These are phyloP conservation scores for Spea bombifrons DNA, from an alignment of 2,113 vertebrate genomes.

Conservation along the genomic window DNA sequence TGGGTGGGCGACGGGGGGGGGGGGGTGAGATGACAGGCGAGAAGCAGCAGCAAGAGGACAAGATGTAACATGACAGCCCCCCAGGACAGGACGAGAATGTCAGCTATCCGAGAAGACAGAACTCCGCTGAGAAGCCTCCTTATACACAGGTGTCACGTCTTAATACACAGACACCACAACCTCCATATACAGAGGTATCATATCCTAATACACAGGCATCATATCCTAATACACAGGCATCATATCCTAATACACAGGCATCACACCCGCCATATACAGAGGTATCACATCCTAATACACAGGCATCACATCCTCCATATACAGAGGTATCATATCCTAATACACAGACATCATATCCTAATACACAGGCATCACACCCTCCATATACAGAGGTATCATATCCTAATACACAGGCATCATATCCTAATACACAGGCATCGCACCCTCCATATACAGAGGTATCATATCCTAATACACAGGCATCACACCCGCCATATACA, in stretches of 20 bases:
- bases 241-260: neutral
- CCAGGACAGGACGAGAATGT: conserved; percentile 36
- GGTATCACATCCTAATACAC: neutral
- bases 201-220: conserved; percentile 1
- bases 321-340: neutral
- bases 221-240: neutral
- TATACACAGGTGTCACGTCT: neutral
- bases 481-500: conserved; percentile 2
- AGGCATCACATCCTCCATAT: neutral
- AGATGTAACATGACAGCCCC: conserved; percentile 41
- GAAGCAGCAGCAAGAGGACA: conserved; percentile 9
- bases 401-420: neutral
- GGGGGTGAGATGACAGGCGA: neutral
- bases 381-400: neutral
- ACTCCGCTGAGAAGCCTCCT: neutral
- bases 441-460: neutral
- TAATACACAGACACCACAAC: conserved; percentile 1
- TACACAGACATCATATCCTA: neutral
- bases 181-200: neutral
- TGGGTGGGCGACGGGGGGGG: neutral
- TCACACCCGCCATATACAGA: neutral
- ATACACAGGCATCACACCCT: neutral
- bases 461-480: neutral
- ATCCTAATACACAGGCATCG: neutral
- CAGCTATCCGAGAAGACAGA: conserved; percentile 16